Percentiles rank a stretch among this genome's conserved stretches.
Evolutionary conservation across 2,113 vertebrate genomes (phyloP).

Genomic region (Corythaixoides concolor): DNA sequence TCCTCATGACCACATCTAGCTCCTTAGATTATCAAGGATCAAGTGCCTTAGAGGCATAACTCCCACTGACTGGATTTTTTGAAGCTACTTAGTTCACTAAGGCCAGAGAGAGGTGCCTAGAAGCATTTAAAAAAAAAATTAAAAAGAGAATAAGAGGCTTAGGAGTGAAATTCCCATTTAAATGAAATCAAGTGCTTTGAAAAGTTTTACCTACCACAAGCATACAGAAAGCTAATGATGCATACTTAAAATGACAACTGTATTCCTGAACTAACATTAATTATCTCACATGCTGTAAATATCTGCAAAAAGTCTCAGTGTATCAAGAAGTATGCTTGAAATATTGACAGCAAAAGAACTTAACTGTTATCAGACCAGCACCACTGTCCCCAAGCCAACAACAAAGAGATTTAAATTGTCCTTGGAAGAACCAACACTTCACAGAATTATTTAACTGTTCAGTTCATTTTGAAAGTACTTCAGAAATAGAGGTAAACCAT

Average conservation of each 20-base stretch:
- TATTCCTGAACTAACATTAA: not conserved
- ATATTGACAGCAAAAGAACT: not conserved
- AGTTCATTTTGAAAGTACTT: not conserved
- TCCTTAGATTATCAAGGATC: not conserved
- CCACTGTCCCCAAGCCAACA: not conserved
- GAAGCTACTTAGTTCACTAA: not conserved
- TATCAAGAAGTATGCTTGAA: not conserved
- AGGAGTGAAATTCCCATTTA: not conserved
- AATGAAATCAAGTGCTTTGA: not conserved
- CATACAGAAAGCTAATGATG: not conserved
- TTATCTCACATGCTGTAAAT: not conserved
- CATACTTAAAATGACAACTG: not conserved
- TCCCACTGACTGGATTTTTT: not conserved
- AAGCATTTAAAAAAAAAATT: not conserved
- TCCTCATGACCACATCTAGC: not conserved
- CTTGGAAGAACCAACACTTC: not conserved
- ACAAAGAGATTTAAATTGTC: not conserved
- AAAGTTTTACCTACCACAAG: not conserved
- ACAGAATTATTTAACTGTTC: not conserved
- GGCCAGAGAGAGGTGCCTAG: not conserved
- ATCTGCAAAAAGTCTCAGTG: not conserved
- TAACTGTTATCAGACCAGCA: not conserved
- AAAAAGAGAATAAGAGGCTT: not conserved
- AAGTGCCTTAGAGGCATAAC: not conserved
- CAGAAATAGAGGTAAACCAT: not conserved